phyloP scores from a whole-genome alignment of 2,113 vertebrate genomes.

The Stomatorhinus ivindoensis region DNA sequence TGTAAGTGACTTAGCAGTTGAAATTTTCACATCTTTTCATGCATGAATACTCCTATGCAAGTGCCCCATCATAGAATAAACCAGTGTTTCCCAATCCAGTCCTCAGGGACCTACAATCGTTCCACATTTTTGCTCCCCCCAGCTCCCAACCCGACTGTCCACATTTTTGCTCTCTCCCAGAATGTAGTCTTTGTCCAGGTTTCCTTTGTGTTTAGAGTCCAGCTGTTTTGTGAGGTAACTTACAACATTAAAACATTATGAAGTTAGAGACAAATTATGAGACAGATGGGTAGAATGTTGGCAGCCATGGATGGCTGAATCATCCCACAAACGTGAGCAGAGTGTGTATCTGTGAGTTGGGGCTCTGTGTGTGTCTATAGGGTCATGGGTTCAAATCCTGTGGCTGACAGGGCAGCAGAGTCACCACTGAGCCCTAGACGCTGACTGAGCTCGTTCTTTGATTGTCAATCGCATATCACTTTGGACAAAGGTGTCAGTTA shows the following conservation, averaged over 20 bases:
- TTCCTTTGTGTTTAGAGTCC: background rate
- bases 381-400: background rate
- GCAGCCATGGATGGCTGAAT: background rate
- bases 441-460: background rate
- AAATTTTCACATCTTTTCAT: background rate
- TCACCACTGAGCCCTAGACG: background rate
- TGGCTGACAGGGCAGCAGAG: background rate
- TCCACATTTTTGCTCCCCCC: background rate
- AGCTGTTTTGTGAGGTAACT: background rate
- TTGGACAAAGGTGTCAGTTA: background rate
- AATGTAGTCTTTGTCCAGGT: background rate
- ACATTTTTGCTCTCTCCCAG: background rate
- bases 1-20: background rate
- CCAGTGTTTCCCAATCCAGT: background rate
- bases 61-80: background rate
- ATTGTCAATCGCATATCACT: background rate
- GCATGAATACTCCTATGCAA: background rate
- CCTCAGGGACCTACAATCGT: background rate
- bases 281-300: background rate
- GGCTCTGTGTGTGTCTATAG: background rate
- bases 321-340: background rate
- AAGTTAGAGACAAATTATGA: no score
- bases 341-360: background rate
- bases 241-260: background rate
- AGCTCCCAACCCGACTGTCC: no score